phyloP scores from a whole-genome alignment of 2,113 vertebrate genomes.

The Nothocercus nigrocapillus region DNA sequence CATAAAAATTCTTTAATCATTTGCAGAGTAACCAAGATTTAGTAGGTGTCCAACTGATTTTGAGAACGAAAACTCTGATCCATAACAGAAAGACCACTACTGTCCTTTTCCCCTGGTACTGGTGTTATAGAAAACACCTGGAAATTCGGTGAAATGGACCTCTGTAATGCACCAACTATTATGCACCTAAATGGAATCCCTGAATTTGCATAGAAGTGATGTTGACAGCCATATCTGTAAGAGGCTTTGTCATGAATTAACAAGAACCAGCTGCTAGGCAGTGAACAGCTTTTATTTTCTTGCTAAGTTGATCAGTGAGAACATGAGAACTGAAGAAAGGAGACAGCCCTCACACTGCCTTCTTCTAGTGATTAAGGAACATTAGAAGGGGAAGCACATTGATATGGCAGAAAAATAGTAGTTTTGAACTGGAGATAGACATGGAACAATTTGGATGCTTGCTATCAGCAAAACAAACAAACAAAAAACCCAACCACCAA shows the following conservation, averaged over 20 bases:
- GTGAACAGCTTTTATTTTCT: background rate
- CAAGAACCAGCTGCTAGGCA: background rate
- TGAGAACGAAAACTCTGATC: background rate
- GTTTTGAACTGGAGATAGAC: background rate
- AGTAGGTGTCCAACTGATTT: background rate
- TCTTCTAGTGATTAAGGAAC: background rate
- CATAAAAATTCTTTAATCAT: background rate
- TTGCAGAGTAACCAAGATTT: background rate
- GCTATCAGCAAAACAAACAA: no score
- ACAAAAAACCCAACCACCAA: no score
- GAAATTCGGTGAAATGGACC: background rate
- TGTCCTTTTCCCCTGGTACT: background rate
- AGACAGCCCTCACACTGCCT: background rate
- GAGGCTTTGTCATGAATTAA: background rate
- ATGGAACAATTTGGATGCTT: accelerated
- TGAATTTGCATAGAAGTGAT: background rate
- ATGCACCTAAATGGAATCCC: background rate
- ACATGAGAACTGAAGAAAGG: background rate
- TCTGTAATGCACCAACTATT: background rate
- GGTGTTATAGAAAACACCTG: background rate
- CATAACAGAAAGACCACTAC: background rate
- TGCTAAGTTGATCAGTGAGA: background rate
- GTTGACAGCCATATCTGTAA: background rate
- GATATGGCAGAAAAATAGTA: background rate
- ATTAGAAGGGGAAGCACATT: background rate